A percentile compares a stretch with the other conserved stretches of the same genome.
These are phyloP conservation scores for Eolophus roseicapilla DNA, from an alignment of 2,113 vertebrate genomes.

Conservation along the genomic window DNA sequence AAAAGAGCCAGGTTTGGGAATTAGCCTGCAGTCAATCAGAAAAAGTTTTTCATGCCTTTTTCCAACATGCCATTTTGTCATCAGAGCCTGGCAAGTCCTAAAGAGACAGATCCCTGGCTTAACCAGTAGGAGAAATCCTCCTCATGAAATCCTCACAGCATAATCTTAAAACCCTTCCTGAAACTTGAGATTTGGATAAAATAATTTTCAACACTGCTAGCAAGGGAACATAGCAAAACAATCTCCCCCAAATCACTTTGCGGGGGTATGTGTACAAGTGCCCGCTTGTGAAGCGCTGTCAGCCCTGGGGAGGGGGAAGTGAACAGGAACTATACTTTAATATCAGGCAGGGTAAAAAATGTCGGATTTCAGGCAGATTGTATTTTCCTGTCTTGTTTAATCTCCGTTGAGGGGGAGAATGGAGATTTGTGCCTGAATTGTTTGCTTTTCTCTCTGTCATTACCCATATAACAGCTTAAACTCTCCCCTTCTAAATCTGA, in stretches of 20 bases:
- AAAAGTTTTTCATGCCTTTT: not conserved
- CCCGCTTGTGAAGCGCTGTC: not conserved
- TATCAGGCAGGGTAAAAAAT: not conserved
- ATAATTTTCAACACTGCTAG: not conserved
- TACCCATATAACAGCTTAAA: constrained; percentile 7
- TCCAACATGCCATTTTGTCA: not conserved
- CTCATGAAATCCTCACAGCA: not conserved
- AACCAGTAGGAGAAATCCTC: not conserved
- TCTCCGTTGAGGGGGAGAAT: not conserved
- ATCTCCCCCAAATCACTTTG: not conserved
- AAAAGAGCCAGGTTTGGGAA: not conserved
- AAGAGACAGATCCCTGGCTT: not conserved
- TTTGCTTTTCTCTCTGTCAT: constrained; percentile 47
- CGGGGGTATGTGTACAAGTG: not conserved
- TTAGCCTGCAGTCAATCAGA: not conserved
- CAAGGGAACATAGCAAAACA: not conserved
- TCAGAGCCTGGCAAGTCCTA: not conserved
- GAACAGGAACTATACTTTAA: not conserved
- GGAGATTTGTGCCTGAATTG: not conserved
- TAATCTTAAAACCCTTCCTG: not conserved
- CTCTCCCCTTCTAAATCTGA: constrained; percentile 38
- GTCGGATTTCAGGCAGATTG: not conserved
- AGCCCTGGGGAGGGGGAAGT: not conserved
- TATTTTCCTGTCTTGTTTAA: constrained; percentile 12
- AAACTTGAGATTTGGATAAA: not conserved